Base-by-base conservation (phyloP, 2,113 vertebrate species). In the Chloebia gouldiae region DNA sequence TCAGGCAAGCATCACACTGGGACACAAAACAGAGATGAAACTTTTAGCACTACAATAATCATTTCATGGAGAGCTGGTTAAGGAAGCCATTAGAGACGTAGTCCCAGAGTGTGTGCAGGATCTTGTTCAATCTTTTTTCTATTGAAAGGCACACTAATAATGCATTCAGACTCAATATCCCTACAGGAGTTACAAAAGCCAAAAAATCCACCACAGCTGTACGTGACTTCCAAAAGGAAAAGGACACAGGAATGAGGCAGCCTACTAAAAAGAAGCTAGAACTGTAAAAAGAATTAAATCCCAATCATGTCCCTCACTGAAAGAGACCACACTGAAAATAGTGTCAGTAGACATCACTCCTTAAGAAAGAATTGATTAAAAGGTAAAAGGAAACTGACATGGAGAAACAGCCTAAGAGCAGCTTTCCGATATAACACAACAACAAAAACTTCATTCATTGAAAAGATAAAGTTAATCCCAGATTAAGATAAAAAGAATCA, bases 151-250 rank as follows among this genome's bases (percentile, higher is more conserved):
- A 64, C 12, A 0, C 61, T 95, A 92, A 93, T 87, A 93, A 72
- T 3, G 2, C 66, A 30, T 79, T 90, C 28, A 21, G 49, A 53
- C 86, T 87, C 84, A 85, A 79, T 71, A 89, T 31, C 84, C 51
- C 90, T 86, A 92, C 35, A 76, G 87, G 70, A 87, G 57, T 61
- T 53, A 88, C 13, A 88, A 79, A 91, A 93, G 69, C 33, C 87
- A 84, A 45, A 94, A 94, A 90, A 90, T 44, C 35, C 47, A 85
- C 56, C 56, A 78, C 24, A 75, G 35, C 30, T 64, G 6, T 56
- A 42, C 5, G 0, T 2, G 7, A 63, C 66, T 90, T 95, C 54
- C 70, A 90, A 93, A 93, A 75, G 49, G 27, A 81, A 91, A 85
- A 90, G 21, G 49, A 85, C 65, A 91, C 24, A 87, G 42, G 88